Base-by-base conservation (phyloP, 2,888 invertebrate species). In the Prenolepis imparis region DNA sequence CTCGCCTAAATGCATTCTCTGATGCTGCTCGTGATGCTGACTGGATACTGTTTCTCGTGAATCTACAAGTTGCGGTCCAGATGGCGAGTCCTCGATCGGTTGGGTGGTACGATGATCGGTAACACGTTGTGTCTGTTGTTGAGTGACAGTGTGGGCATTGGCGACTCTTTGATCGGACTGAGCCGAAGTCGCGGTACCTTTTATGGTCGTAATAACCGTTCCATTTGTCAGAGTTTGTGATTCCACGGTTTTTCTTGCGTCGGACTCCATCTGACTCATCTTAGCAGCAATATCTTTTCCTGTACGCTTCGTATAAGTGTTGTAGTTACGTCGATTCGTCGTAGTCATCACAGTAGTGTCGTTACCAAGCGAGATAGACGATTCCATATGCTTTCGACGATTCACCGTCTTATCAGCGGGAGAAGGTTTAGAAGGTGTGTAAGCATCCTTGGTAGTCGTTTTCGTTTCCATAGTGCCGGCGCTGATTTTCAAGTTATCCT, bases 371-470 rank as follows among this genome's bases (percentile, higher is more conserved):
- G 95, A 95, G 78, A 97, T 96, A 83, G 96, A 96, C 0, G 97
- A 97, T 94, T 97, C 97, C 94, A 96, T 96, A 91, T 97, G 96
- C 21, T 95, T 96, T 88, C 96, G 95, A 78, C 95, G 96, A 84
- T 96, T 96, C 24, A 95, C 95, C 9, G 95, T 95, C 93, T 95
- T 95, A 86, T 95, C 95, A 64, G 95, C 95, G 48, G 95, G 94
- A 39, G 91, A 90, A 68, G 90, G 92, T 21, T 95, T 96, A 36
- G 91, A 91, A 90, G 95, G 95, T 90, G 96, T 95, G 89, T 96
- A 96, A 44, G 95, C 95, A 91, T 96, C 96, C 61, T 95, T 94
- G 68, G 87, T 96, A 82, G 96, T 96, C 87, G 95, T 96, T 91
- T 95, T 96, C 84, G 95, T 95, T 83, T 96, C 96, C 94, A 96